phyloP scores from a whole-genome alignment of 2,888 invertebrate genomes.

The Cylloceria caligata region DNA sequence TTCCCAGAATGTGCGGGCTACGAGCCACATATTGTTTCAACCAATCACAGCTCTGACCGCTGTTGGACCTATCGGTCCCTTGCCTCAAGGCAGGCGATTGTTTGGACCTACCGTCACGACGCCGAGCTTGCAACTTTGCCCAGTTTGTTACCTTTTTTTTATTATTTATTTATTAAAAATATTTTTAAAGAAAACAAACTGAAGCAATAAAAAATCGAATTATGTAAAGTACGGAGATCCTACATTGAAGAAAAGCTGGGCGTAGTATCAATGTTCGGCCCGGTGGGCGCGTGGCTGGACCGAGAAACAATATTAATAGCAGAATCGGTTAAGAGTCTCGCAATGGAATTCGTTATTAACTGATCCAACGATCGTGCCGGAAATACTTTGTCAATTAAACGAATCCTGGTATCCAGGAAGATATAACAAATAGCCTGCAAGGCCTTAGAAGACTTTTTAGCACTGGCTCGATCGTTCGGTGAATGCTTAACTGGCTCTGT shows the following conservation, averaged over 20 bases:
- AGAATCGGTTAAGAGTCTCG: constrained; percentile 60
- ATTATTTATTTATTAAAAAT: constrained; percentile 12
- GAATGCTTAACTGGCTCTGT: constrained; percentile 83
- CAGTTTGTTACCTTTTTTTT: constrained; percentile 32
- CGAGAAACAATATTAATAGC: constrained; percentile 83
- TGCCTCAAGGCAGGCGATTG: constrained; percentile 85
- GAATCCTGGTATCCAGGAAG: constrained; percentile 29
- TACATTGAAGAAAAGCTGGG: constrained; percentile 33
- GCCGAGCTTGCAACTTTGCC: constrained; percentile 70
- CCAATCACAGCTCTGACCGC: constrained; percentile 85
- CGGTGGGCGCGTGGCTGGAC: constrained; percentile 84
- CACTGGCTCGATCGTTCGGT: constrained; percentile 78
- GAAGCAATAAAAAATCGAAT: constrained; percentile 17
- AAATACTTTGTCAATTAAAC: constrained; percentile 41
- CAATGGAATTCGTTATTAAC: constrained; percentile 64
- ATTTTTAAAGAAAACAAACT: neutral
- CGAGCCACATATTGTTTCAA: constrained; percentile 84
- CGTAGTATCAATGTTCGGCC: constrained; percentile 73
- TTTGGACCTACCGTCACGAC: constrained; percentile 84
- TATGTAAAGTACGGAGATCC: neutral
- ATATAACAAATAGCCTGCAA: constrained; percentile 15
- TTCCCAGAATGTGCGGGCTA: constrained; percentile 77
- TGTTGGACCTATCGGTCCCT: constrained; percentile 85
- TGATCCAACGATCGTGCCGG: constrained; percentile 63
- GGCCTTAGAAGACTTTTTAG: constrained; percentile 47